These are phyloP conservation scores for Cecropterus lyciades DNA, from an alignment of 1,140 invertebrate genomes.

Conservation along the genomic window DNA sequence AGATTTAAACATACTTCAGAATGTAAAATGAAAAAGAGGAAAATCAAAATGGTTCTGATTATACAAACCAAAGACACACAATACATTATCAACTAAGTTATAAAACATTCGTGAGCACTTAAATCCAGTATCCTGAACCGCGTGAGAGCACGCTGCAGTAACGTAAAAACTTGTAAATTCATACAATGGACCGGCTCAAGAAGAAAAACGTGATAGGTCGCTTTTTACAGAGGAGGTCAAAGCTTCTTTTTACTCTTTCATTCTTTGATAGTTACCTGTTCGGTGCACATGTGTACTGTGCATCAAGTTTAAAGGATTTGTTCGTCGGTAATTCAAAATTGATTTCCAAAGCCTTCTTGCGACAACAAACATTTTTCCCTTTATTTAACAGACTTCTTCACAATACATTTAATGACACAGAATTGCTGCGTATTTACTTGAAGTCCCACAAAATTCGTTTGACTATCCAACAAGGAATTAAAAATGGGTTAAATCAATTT, in stretches of 20 bases:
- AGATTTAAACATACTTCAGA: too few relatives aligned
- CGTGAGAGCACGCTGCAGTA: conserved; percentile 1
- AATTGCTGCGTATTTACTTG: too few relatives aligned
- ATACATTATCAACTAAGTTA: neutral
- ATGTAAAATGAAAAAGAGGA: too few relatives aligned
- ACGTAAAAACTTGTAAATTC: conserved; percentile 4
- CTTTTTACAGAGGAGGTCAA: conserved; percentile 6
- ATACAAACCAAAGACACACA: neutral
- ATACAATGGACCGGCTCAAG: conserved; percentile 10
- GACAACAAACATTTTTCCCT: too few relatives aligned
- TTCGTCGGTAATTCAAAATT: too few relatives aligned
- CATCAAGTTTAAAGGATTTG: too few relatives aligned
- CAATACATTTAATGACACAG: too few relatives aligned
- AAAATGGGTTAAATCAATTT: neutral
- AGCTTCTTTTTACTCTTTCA: neutral
- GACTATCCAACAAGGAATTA: neutral
- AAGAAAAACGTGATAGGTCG: conserved; percentile 10
- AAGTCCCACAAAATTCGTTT: too few relatives aligned
- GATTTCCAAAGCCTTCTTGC: too few relatives aligned
- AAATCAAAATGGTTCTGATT: too few relatives aligned
- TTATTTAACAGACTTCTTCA: too few relatives aligned
- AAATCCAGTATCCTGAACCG: conserved; percentile 1
- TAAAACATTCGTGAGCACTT: neutral
- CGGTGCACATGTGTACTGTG: too few relatives aligned
- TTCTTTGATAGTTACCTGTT: neutral